Percentiles rank a stretch among this genome's conserved stretches.
phyloP scores from a whole-genome alignment of 2,113 vertebrate species.

The Galeopterus variegatus region DNA sequence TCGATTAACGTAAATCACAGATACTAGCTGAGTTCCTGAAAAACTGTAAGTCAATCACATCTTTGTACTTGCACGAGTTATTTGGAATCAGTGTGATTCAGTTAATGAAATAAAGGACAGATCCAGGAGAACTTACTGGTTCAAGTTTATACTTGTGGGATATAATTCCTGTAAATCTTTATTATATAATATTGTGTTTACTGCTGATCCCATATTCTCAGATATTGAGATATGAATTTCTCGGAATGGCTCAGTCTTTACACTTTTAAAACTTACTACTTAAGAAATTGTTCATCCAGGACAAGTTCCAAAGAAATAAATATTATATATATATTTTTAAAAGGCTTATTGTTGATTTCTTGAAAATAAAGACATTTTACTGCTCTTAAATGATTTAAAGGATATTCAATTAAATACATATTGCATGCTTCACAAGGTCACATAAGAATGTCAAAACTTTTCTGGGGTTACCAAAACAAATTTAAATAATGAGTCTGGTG shows the following conservation, averaged over 20 bases:
- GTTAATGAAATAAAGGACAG: neutral
- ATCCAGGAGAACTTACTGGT: neutral
- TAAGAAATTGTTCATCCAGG: neutral
- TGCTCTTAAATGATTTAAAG: neutral
- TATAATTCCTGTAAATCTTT: neutral
- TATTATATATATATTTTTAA: neutral
- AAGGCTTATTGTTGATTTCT: neutral
- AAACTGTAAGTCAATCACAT: neutral
- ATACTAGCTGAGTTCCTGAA: neutral
- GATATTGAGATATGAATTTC: neutral
- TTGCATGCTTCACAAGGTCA: neutral
- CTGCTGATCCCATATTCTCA: neutral
- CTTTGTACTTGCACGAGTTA: constrained; percentile 4
- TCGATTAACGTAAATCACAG: constrained; percentile 37
- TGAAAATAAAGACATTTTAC: constrained; percentile 26
- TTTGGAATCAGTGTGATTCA: constrained; percentile 26
- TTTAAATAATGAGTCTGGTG: neutral
- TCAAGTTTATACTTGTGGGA: neutral
- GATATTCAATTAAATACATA: neutral
- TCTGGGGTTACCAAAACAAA: neutral
- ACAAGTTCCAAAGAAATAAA: neutral
- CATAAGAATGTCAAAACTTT: neutral
- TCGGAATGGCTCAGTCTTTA: neutral
- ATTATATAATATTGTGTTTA: neutral
- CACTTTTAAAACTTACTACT: neutral